Evolutionary conservation across 2,888 invertebrate genomes (phyloP), one percentile per base, ranked within the genome.

Genomic region (Spialia ferax): DNA sequence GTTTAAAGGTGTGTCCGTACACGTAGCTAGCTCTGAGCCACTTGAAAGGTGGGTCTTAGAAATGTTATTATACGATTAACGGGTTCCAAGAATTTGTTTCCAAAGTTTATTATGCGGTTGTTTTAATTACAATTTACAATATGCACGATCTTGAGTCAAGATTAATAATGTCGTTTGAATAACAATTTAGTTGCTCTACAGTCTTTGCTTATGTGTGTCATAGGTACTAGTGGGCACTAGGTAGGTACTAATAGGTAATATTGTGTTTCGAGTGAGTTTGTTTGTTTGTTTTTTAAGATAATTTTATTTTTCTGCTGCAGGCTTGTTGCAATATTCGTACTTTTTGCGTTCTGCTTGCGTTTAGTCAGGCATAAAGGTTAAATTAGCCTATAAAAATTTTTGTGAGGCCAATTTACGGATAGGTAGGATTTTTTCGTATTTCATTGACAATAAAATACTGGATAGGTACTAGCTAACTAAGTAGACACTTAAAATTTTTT

Each of bases 11-110:
- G 23, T 48, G 45, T 18, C 13, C 2, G n/a, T 5, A 13, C 23
- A 23, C 45, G 22, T 48, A 22, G n/a, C 11, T 50, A 18, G 6
- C 11, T 11, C 18, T 50, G 11, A n/a, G 10, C 52, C n/a, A 52
- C 23, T 52, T 23, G 23, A 23, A 23, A 52, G 52, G 52, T 23
- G 52, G 23, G 52, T 52, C 52, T 48, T 2, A 52, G 52, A 23
- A 52, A 52, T 22, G 20, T 23, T 22, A 23, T 52, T 23, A 23
- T 52, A 13, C 13, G n/a, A n/a, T 13, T 52, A 23, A 52, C 52
- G 23, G 52, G 23, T 45, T 45, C 45, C 45, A 18, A 3, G 15
- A 45, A 45, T 45, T 45, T n/a, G n/a, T n/a, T n/a, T n/a, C n/a
- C 29, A 29, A 29, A 45, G n/a, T n/a, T 13, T 15, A 29, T 29